These are phyloP conservation scores for Athene cunicularia DNA, from an alignment of 2,113 vertebrate species.

Conservation along the genomic window DNA sequence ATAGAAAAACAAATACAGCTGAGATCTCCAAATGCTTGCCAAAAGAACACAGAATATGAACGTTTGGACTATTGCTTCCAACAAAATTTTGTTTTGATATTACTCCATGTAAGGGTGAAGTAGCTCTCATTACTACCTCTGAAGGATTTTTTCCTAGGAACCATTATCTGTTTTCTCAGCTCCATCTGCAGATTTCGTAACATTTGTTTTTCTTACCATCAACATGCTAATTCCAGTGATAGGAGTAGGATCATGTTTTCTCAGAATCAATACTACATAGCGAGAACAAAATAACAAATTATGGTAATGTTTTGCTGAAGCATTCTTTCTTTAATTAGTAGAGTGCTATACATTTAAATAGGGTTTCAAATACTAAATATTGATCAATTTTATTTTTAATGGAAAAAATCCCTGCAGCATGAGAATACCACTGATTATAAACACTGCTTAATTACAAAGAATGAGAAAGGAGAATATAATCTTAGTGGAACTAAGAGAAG, in stretches of 20 bases:
- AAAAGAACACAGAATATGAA: not conserved
- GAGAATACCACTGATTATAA: constrained; percentile 87
- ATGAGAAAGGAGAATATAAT: constrained; percentile 85
- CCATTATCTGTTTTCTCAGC: not conserved
- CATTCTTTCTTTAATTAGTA: not conserved
- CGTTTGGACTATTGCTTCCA: not conserved
- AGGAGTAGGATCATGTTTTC: not conserved
- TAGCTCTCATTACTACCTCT: not conserved
- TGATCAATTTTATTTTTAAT: constrained; percentile 10
- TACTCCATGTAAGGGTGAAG: not conserved
- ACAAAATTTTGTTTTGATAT: not conserved
- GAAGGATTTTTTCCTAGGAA: not conserved
- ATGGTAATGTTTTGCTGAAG: not conserved
- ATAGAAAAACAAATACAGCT: not conserved
- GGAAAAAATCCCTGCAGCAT: constrained; percentile 65
- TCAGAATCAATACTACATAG: not conserved
- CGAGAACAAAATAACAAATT: not conserved
- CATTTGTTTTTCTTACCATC: not conserved
- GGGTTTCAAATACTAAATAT: not conserved
- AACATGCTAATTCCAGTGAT: not conserved
- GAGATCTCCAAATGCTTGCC: not conserved
- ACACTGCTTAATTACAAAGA: constrained; percentile 92
- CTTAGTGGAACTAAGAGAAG: constrained; percentile 90
- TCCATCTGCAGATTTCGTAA: not conserved
- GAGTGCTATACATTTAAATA: not conserved